phyloP scores from a whole-genome alignment of 2,888 invertebrate species.

The Poecilobothrus nobilitatus region DNA sequence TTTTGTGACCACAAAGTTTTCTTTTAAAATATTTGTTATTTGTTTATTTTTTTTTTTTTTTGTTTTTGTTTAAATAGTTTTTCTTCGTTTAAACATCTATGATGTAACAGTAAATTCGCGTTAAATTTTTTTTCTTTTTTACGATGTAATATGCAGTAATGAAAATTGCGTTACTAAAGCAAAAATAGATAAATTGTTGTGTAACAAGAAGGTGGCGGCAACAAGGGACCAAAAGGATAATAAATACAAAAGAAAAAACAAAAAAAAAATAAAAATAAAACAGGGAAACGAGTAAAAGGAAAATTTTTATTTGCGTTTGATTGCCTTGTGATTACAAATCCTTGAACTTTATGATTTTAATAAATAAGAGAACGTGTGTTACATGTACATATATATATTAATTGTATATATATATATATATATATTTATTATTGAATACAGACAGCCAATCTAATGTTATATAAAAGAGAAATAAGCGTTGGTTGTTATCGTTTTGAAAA shows the following conservation, averaged over 20 bases:
- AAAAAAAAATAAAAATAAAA: too few relatives aligned
- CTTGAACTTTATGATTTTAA: not conserved
- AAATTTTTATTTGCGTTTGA: not conserved
- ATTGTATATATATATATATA: too few relatives aligned
- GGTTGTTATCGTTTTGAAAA: too few relatives aligned
- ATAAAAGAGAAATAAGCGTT: too few relatives aligned
- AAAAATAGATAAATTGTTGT: too few relatives aligned
- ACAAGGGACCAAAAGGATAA: too few relatives aligned
- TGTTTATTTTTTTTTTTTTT: not conserved
- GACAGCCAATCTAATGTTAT: too few relatives aligned
- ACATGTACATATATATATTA: too few relatives aligned
- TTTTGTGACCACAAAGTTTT: constrained; percentile 1
- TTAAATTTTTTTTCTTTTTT: not conserved
- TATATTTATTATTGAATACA: too few relatives aligned
- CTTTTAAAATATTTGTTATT: not conserved
- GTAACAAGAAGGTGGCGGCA: too few relatives aligned
- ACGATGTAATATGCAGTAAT: not conserved
- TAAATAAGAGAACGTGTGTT: too few relatives aligned
- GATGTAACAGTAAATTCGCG: constrained; percentile 4
- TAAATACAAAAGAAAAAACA: too few relatives aligned
- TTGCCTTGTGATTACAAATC: not conserved
- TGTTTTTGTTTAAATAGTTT: not conserved
- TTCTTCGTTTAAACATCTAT: not conserved
- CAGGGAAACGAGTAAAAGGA: not conserved
- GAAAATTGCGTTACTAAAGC: not conserved